Evolutionary conservation across 2,888 invertebrate genomes (phyloP), one percentile per base, ranked within the genome.

Genomic region (Phaonia tiefii): DNA sequence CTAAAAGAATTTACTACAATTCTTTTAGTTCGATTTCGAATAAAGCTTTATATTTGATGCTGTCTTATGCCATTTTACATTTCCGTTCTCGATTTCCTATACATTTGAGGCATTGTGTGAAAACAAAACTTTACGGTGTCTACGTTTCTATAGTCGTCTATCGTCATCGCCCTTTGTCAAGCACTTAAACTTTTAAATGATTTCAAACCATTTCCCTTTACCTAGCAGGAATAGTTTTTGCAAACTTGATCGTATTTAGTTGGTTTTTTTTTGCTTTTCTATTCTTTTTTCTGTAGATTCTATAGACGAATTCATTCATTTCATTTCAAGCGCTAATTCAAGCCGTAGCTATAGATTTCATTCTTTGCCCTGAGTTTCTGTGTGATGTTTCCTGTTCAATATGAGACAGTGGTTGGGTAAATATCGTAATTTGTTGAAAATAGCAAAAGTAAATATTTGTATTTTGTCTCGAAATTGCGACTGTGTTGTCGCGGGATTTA

Each of bases 291-390:
- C n/a, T n/a, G n/a, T n/a, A n/a, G n/a, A n/a, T n/a, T n/a, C n/a
- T n/a, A n/a, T n/a, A n/a, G n/a, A n/a, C n/a, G 63, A 22, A 63
- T 63, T 63, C 63, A 63, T 17, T 39, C 63, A 42, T 63, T n/a
- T 63, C 63, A 63, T 67, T 71, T 39, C 81, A 72, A 81, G 42
- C 81, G 81, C 81, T 81, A 81, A 81, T 78, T 81, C 78, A 54
- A 69, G 54, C 70, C 70, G 39, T 70, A 58, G 51, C 39, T 60
- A 44, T 5, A 46, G 46, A 25, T 37, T 72, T 49, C 22, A 37
- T 31, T 31, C 31, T 31, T 5, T 31, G 31, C 8, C 31, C 31
- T 8, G 31, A n/a, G 60, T 26, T 25, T 60, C 51, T 69, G 37
- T 69, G 67, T 31, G 31, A 31, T 5, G 31, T 54, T 54, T 13